These are phyloP conservation scores for Dolichotis patagonum DNA, from an alignment of 2,113 vertebrate species.

Conservation along the genomic window DNA sequence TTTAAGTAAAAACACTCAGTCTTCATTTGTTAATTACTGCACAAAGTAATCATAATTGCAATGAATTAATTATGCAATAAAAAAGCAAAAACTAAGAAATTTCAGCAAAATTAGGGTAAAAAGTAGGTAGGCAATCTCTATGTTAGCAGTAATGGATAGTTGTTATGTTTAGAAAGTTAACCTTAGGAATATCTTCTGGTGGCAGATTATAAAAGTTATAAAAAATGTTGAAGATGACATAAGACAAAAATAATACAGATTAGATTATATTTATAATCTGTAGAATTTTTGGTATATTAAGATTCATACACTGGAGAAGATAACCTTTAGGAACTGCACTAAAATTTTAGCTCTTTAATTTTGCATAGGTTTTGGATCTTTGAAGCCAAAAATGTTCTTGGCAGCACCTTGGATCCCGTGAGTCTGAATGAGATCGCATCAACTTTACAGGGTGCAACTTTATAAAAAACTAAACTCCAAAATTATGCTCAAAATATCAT, in stretches of 20 bases:
- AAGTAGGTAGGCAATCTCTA: background rate
- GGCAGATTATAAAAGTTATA: background rate
- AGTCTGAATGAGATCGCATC: background rate
- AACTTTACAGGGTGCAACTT: background rate
- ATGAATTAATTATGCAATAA: background rate
- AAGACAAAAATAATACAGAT: conserved; percentile 17
- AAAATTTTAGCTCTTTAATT: background rate
- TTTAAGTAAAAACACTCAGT: background rate
- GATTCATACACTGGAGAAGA: background rate
- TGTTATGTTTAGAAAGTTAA: background rate
- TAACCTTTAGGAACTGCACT: background rate
- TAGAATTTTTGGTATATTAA: background rate
- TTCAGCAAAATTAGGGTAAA: conserved; percentile 16
- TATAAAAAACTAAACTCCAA: background rate
- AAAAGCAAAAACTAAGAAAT: background rate
- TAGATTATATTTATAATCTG: background rate
- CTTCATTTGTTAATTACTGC: background rate
- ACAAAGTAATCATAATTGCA: background rate
- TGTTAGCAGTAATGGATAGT: background rate
- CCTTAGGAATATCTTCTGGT: background rate
- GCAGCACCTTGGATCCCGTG: background rate
- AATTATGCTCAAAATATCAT: background rate
- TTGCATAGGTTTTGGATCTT: background rate
- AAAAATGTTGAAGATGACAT: background rate
- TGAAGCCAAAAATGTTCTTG: background rate